Evolutionary conservation across 2,888 invertebrate genomes (phyloP).

Genomic region (Rhamnusium bicolor): DNA sequence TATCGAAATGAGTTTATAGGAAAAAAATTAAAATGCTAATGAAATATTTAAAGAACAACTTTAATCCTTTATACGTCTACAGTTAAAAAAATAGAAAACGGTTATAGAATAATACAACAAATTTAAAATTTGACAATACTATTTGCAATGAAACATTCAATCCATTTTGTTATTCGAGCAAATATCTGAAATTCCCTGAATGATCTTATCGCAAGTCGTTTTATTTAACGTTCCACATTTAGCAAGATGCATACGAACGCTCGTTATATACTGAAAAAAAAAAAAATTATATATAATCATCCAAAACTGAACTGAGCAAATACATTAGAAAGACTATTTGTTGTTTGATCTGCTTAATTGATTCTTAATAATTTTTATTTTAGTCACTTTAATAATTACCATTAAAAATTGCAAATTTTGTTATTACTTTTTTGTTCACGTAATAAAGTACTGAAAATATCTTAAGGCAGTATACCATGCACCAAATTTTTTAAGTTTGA

Average conservation of each 20-base stretch:
- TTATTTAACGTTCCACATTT: slow-evolving; percentile 64
- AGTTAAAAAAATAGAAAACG: neutral
- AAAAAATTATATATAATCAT: neutral
- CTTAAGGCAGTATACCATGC: too few relatives aligned
- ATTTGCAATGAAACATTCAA: neutral
- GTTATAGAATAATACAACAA: neutral
- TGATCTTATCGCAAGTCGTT: slow-evolving; percentile 65
- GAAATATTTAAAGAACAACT: neutral
- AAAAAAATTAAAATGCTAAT: too few relatives aligned
- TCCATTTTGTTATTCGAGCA: slow-evolving; percentile 14
- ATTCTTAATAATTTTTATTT: too few relatives aligned
- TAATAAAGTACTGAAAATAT: too few relatives aligned
- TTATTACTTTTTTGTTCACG: too few relatives aligned
- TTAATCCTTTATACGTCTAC: neutral
- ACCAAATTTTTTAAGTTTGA: too few relatives aligned
- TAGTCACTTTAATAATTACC: too few relatives aligned
- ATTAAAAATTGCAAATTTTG: too few relatives aligned
- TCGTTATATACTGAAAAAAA: slow-evolving; percentile 73
- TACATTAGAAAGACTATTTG: too few relatives aligned
- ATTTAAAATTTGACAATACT: neutral
- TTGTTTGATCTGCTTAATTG: too few relatives aligned
- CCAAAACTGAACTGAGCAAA: too few relatives aligned
- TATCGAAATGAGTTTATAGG: too few relatives aligned
- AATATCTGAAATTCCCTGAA: slow-evolving; percentile 57
- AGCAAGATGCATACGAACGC: slow-evolving; percentile 73